Base-by-base conservation (phyloP, 2,888 invertebrate genomes). In the Sclerodermus sp. region DNA sequence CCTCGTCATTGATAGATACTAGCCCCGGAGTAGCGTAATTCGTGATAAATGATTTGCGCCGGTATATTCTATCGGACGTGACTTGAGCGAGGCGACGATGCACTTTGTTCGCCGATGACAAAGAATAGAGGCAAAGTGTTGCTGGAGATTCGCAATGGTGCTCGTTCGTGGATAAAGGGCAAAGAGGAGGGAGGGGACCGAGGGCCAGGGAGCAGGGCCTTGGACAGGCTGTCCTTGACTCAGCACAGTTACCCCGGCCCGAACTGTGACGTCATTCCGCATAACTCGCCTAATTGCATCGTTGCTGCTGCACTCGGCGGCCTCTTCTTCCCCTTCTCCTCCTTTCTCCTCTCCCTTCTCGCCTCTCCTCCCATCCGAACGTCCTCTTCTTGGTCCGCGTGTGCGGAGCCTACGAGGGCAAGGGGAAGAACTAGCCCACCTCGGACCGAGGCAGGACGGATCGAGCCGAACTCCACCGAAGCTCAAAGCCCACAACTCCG, bases 241-340 rank as follows among this genome's bases (percentile, higher is more conserved):
- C 76, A 73, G 77, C 77, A 76, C 77, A 76, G 76, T 76, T 77
- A 77, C 77, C 77, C 77, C 76, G 71, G 68, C 65, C 64, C 60
- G 51, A 66, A 66, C 67, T 75, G 74, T 77, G 77, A 77, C 77
- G 77, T 77, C 77, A 77, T 66, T 75, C 73, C 70, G 75, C 77
- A 77, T 77, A 77, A 77, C 77, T 77, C 74, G 74, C 72, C 76
- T 77, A 77, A 77, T 77, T 77, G 77, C 77, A 76, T 76, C 74
- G 75, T 69, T 68, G 72, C 69, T 12, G 30, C 43, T 32, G 17
- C 39, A 37, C 47, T 30, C 49, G 36, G 42, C 38, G 23, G 10
- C 38, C 34, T 12, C 40, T 32, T 48, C 43, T 32, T 43, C 30
- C 49, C 30, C 47, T 37, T 38, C 29, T 42, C 49, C 45, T 49